Base-by-base conservation (phyloP, 2,888 invertebrate genomes). In the Calliscelio sp. region DNA sequence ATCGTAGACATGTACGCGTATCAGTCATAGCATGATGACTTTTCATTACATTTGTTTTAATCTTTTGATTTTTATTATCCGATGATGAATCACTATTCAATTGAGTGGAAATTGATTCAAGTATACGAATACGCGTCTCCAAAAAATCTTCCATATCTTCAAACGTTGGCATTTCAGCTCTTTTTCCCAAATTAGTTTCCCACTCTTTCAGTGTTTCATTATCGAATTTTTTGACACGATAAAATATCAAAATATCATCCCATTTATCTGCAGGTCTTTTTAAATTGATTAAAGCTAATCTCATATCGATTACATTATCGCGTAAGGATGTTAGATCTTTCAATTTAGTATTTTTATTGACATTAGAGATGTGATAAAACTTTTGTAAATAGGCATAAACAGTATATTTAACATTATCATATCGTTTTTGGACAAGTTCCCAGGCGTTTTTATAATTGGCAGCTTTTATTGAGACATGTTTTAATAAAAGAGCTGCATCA, bases 201-300 rank as follows among this genome's bases (percentile, higher is more conserved):
- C 59, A 59, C 16, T 38, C 59, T 20, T 10, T 14, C 2, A 20
- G 7, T 1, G 38, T 41, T 4, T 18, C 14, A 22, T 5, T 14
- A 8, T 59, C 59, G n/a, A 59, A 41, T 22, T 59, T 59, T n/a
- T 22, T 7, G 1, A 41, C 14, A 2, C 38, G 1, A 5, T 35
- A 14, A 41, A 22, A 59, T 22, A 11, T 41, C 8, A 22, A 59
- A 11, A 59, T 35, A 59, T 59, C 59, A 22, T 59, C 59, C 38
- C 59, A 41, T 22, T 20, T 1, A 18, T 32, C 57, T 16, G 16
- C 16, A 2, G 46, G 46, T 14, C 46, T 1, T 1, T 46, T 46
- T 46, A 46, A 46, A 16, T 46, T 46, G 6, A 46, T n/a, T 16
- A 46, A 3, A 16, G 46, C 46, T 16, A 16, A 7, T 7, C 46